Base-by-base conservation (phyloP, 2,888 invertebrate genomes). In the Drosophila pseudotalamancana region DNA sequence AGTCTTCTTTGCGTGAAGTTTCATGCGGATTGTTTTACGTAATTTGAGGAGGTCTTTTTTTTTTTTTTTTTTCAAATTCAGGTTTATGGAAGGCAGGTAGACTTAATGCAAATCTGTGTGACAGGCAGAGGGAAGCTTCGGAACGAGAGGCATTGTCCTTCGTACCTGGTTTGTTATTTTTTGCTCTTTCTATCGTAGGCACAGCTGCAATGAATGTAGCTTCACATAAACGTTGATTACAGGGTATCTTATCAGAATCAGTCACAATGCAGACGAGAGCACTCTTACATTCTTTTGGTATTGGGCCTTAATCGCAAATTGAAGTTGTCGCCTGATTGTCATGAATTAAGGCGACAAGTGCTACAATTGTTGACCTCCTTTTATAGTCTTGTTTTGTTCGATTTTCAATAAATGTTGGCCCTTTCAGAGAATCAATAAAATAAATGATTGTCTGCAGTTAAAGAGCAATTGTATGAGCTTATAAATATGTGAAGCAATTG, bases 241-340 rank as follows among this genome's bases (percentile, higher is more conserved):
- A 32, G 45, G 32, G 14, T 21, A 46, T 46, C 45, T 11, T 11
- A 8, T 27, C n/a, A n/a, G n/a, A 27, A 0, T 4, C 1, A 14
- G 1, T 5, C 4, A 27, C 11, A n/a, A n/a, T 27, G 3, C 1
- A 9, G 27, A 37, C 12, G 5, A 25, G 27, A 29, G n/a, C 23
- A 45, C 9, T 32, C 48, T 56, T 46, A 19, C 19, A 14, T 25
- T 39, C 35, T 6, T 40, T 35, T 40, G 46, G 43, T 31, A 45
- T 55, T 61, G 48, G 43, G 18, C 49, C 50, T 72, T 79, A 85
- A 76, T 73, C 66, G 48, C 60, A 54, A 55, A 73, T 73, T 69
- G 72, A 71, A 83, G 62, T 78, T 85, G 59, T 55, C 73, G 72
- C 48, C 76, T 46, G 70, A 77, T 71, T 73, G 82, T 64, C 82